Evolutionary conservation across 64 coral and sea anemone genomes (phyloP).

Genomic region (Actinia equina): DNA sequence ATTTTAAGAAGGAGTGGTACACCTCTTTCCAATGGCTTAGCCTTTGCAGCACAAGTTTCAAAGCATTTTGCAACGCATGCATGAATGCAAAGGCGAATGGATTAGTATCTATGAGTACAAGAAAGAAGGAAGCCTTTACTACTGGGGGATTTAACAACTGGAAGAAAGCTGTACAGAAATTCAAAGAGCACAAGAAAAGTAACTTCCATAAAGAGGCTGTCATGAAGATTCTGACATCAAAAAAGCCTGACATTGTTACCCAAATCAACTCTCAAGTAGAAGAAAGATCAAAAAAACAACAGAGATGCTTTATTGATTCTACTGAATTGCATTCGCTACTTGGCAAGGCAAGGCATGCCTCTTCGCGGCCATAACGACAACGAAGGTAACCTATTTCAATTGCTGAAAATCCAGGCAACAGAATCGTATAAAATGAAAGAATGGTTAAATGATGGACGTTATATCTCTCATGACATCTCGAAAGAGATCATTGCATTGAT

Average conservation of each 20-base stretch:
- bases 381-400: constrained; percentile 17
- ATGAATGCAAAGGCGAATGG: constrained; percentile 33
- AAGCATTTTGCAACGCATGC: constrained; percentile 32
- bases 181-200: constrained; percentile 15
- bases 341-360: constrained; percentile 15
- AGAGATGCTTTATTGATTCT: constrained; percentile 10
- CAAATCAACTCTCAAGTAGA: background rate
- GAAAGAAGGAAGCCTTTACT: background rate
- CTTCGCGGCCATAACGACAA: constrained; percentile 6
- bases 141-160: background rate
- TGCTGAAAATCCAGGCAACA: constrained; percentile 6
- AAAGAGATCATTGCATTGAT: constrained; percentile 16
- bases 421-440: constrained; percentile 9
- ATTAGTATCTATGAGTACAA: constrained; percentile 27
- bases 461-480: background rate
- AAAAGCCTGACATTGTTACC: background rate
- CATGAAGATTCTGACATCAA: constrained; percentile 1
- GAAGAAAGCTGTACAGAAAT: constrained; percentile 8
- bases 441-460: constrained; percentile 12
- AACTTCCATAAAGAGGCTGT: constrained; percentile 10
- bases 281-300: constrained; percentile 10
- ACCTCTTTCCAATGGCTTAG: constrained; percentile 22
- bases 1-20: constrained; percentile 29
- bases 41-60: constrained; percentile 27
- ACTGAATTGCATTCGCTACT: background rate